A percentile compares a stretch with the other conserved stretches of the same genome.
Conservation (phyloP, 2,797 vertebrate genomes). For the Prunella strophiata region DNA sequence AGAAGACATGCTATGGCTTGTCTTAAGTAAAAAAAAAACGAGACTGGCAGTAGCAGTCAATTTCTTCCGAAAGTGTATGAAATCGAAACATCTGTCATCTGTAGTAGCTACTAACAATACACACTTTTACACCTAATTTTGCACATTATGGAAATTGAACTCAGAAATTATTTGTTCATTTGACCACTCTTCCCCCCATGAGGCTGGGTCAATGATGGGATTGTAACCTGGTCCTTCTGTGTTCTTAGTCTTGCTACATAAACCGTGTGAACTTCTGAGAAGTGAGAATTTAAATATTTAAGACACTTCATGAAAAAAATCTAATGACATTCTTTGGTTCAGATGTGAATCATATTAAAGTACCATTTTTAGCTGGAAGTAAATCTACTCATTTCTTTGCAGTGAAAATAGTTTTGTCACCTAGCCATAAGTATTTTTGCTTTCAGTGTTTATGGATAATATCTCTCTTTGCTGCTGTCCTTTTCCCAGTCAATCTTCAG, state of each 20-base stretch:
- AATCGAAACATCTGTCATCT: background rate
- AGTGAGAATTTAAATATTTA: slow-evolving; percentile 28
- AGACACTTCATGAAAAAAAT: background rate
- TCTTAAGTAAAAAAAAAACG: background rate
- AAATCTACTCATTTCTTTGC: background rate
- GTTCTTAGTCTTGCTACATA: background rate
- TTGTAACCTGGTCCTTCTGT: background rate
- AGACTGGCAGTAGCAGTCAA: background rate
- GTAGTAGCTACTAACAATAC: background rate
- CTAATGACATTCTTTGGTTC: background rate
- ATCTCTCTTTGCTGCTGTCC: background rate
- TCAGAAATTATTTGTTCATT: background rate
- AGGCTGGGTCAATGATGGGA: background rate
- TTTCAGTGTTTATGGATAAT: background rate
- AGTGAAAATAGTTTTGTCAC: background rate
- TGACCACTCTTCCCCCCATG: background rate
- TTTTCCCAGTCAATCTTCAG: slow-evolving; percentile 8
- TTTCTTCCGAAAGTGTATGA: background rate
- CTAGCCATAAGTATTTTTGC: background rate
- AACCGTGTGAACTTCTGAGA: background rate
- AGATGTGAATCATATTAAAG: background rate
- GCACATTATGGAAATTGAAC: background rate
- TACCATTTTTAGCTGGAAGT: background rate
- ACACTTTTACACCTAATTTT: background rate
- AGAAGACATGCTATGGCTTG: background rate